Percentiles rank a stretch among this genome's conserved stretches.
phyloP scores from a whole-genome alignment of 2,113 vertebrate genomes.

The Laterallus jamaicensis region DNA sequence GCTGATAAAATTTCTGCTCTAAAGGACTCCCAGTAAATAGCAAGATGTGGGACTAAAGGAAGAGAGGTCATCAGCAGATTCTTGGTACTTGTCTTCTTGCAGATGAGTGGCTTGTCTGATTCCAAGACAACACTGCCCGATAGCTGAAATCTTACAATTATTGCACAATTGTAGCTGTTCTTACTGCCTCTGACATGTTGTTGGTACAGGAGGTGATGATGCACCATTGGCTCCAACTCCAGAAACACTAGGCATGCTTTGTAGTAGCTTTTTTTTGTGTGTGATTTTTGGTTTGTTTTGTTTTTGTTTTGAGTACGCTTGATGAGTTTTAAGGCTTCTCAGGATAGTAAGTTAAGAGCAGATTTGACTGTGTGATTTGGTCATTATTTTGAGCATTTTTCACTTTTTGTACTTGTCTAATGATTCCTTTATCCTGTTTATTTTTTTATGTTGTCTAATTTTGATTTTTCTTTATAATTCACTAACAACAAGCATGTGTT shows the following conservation, averaged over 20 bases:
- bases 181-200: not conserved
- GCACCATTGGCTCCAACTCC: not conserved
- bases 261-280: not conserved
- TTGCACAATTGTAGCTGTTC: not conserved
- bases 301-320: not conserved
- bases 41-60: not conserved
- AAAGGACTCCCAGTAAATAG: not conserved
- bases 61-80: not conserved
- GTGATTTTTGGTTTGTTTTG: not conserved
- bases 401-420: not conserved
- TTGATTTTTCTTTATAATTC: not conserved
- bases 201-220: not conserved
- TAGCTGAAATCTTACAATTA: not conserved
- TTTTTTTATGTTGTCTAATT: not conserved
- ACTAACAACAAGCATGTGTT: not conserved
- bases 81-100: not conserved
- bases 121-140: not conserved
- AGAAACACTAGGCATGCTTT: not conserved
- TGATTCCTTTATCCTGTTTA: not conserved
- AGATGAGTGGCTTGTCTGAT: not conserved
- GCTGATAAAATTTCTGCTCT: not conserved
- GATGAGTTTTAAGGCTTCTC: not conserved
- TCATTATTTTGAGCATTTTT: not conserved
- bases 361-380: not conserved
- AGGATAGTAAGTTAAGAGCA: not conserved